Conservation (phyloP, 2,888 invertebrate genomes). For the Drosophila multiciliata region DNA sequence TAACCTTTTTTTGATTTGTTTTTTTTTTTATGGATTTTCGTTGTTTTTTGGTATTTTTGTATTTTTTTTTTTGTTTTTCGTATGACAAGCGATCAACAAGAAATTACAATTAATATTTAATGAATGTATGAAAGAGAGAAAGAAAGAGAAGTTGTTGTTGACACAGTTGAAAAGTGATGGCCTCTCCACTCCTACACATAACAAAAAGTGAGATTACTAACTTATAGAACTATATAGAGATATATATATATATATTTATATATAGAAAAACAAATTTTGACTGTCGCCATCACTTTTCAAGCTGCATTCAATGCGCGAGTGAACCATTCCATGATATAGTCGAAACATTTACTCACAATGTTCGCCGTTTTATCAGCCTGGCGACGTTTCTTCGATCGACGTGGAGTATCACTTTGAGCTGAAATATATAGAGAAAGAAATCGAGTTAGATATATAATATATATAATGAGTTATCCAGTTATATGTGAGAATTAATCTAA, state of each 20-base stretch:
- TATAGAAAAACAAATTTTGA: conserved; percentile 3
- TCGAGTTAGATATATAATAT: neutral
- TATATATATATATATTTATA: neutral
- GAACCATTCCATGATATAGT: conserved; percentile 56
- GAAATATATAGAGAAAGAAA: conserved; percentile 20
- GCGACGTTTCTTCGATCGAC: conserved; percentile 87
- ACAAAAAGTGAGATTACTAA: neutral
- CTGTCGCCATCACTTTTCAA: conserved; percentile 72
- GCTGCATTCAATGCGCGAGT: conserved; percentile 40
- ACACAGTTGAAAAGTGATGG: conserved; percentile 69
- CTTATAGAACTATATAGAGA: neutral
- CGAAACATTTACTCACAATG: conserved; percentile 87
- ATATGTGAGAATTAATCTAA: neutral
- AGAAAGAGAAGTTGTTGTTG: conserved; percentile 28
- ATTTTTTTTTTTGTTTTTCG: conserved; percentile 42
- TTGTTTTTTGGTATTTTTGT: conserved; percentile 27
- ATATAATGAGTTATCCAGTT: neutral
- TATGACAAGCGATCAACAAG: conserved; percentile 58
- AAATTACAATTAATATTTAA: conserved; percentile 51
- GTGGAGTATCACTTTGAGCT: conserved; percentile 84
- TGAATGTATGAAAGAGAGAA: conserved; percentile 48
- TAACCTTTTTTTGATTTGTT: conserved; percentile 66
- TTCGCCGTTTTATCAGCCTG: conserved; percentile 88
- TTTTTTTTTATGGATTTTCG: conserved; percentile 45
- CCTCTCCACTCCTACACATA: conserved; percentile 3